Conservation (phyloP, 1,140 invertebrate species). For the Tetramorium alpestre region DNA sequence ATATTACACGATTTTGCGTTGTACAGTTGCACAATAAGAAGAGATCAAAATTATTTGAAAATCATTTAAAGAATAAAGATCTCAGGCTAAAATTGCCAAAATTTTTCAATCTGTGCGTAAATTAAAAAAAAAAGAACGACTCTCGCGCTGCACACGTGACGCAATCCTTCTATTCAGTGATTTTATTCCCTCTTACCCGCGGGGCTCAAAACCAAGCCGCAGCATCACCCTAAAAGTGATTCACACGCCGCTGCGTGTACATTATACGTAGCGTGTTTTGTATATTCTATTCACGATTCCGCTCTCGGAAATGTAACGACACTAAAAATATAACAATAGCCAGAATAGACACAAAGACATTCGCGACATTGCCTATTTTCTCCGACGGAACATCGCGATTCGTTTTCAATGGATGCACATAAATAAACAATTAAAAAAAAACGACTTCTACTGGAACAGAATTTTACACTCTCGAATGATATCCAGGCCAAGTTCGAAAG, state of each 20-base stretch:
- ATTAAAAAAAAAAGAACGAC: not conserved
- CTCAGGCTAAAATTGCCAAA: not conserved
- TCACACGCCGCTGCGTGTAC: slow-evolving; percentile 46
- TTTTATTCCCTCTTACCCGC: slow-evolving; percentile 54
- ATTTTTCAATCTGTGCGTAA: not conserved
- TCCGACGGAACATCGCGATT: not conserved
- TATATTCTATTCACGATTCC: slow-evolving; percentile 26
- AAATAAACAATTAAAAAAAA: not conserved
- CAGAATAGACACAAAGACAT: slow-evolving; percentile 13
- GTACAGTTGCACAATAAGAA: not conserved
- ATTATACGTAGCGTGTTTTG: not conserved
- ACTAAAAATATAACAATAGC: not conserved
- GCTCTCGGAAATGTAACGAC: slow-evolving; percentile 4
- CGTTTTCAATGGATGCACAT: not conserved
- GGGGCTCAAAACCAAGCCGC: slow-evolving; percentile 41
- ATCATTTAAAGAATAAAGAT: not conserved
- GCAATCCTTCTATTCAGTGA: slow-evolving; percentile 57
- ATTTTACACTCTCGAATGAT: not conserved
- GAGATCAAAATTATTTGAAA: not conserved
- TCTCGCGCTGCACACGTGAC: not conserved
- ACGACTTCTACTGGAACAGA: not conserved
- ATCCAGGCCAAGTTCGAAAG: not conserved
- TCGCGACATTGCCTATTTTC: not conserved
- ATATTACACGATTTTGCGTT: not conserved
- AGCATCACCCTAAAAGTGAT: slow-evolving; percentile 70